Conservation (phyloP, 2,113 vertebrate species). For the Cephalopholis sonnerati region DNA sequence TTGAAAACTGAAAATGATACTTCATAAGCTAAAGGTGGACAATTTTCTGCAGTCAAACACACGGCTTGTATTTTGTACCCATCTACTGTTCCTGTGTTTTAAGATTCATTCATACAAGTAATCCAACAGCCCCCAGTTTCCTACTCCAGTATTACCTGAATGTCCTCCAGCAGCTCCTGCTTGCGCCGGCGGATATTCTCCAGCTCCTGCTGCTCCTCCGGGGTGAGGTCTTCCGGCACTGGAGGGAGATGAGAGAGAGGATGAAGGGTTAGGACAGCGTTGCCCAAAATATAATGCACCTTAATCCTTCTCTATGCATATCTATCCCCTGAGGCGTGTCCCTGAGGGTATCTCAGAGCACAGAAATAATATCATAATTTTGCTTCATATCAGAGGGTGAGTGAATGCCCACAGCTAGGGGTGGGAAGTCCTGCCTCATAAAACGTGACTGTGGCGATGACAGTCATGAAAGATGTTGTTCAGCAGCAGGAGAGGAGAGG, state of each 20-base stretch:
- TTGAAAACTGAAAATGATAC: neutral
- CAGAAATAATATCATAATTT: constrained; percentile 28
- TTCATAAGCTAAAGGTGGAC: neutral
- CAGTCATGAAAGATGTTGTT: neutral
- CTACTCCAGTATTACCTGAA: constrained; percentile 87
- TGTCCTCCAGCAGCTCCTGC: constrained; percentile 97
- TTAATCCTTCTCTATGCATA: constrained; percentile 28
- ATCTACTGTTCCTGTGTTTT: neutral
- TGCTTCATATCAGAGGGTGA: constrained; percentile 7
- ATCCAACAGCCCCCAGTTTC: neutral
- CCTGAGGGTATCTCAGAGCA: neutral
- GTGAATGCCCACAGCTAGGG: neutral
- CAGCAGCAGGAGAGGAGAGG: neutral
- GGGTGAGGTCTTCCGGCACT: constrained; percentile 97
- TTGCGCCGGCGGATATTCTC: constrained; percentile 97
- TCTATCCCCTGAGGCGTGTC: constrained; percentile 15
- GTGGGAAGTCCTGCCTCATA: neutral
- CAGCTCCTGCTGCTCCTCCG: constrained; percentile 95
- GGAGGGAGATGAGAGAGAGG: constrained; percentile 39
- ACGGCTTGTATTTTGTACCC: neutral
- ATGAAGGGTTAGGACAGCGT: constrained; percentile 36
- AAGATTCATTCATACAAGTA: neutral
- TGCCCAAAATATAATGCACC: constrained; percentile 19
- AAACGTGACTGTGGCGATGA: neutral
- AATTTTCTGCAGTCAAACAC: neutral